Evolutionary conservation across 2,888 invertebrate species (phyloP), one percentile per base, ranked within the genome.

Genomic region (Agonopterix subpropinquella): DNA sequence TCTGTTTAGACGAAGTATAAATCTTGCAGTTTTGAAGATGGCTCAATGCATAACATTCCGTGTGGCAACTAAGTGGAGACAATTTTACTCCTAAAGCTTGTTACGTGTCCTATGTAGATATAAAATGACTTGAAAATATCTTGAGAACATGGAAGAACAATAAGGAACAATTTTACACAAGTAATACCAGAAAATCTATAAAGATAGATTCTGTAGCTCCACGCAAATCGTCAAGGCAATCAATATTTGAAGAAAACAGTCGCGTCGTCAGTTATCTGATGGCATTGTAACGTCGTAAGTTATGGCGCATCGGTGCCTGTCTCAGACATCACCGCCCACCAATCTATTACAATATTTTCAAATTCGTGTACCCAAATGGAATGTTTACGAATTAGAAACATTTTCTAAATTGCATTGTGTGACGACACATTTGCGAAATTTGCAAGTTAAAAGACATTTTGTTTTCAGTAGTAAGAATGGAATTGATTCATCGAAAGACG

Each of bases 251-350:
- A 64, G 66, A 72, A 75, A 73, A 64, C 64, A 65, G 67, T 73
- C 69, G 62, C 28, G 5, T 62, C 66, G 64, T 53, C 58, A 55
- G 63, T 75, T 77, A 78, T 77, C 76, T 64, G 78, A 79, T 77
- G 77, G 72, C 68, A 74, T 73, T 73, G 73, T 75, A 65, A 76
- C 68, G 73, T 73, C 73, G 73, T 75, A 65, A 76, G 70, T 72
- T 70, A 73, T 70, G 67, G 66, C 66, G 65, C 64, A 65, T 65
- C 65, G 42, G 83, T 84, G 61, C 78, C 80, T 76, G 73, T 62
- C 77, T 59, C 73, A 72, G 78, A 64, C 71, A 67, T 79, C 80
- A 65, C 80, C 73, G 67, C 71, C 66, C 62, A 67, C 67, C 50
- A 62, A 68, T 65, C 67, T 68, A 68, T 69, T 61, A 65, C 62